Conservation (phyloP, 2,113 vertebrate species). For the Neofelis nebulosa region DNA sequence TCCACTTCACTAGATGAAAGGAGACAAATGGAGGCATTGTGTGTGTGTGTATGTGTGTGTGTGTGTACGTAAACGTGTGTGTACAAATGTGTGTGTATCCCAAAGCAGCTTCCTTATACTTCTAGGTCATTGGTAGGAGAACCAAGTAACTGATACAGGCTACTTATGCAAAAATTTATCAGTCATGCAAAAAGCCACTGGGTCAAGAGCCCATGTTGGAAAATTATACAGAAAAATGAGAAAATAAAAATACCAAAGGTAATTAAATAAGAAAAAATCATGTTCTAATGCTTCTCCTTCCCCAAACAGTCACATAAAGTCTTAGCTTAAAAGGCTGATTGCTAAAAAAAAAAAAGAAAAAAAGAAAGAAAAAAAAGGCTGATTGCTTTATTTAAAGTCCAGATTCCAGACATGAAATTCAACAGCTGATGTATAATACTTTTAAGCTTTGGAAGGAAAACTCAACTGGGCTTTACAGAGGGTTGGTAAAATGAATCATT, state of each 20-base stretch:
- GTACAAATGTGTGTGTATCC: not conserved
- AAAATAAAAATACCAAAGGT: not conserved
- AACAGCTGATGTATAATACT: not conserved
- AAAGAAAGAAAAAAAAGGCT: not conserved
- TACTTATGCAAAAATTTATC: not conserved
- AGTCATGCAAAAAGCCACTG: not conserved
- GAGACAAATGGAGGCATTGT: constrained; percentile 48
- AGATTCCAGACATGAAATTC: not conserved
- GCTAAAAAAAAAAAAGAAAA: not conserved
- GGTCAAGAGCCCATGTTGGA: not conserved
- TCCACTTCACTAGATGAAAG: constrained; percentile 59
- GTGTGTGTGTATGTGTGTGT: not conserved
- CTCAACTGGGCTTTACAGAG: not conserved
- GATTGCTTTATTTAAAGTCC: not conserved
- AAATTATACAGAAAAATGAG: constrained; percentile 6
- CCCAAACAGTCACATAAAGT: not conserved
- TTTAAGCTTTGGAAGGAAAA: not conserved
- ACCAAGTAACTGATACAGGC: not conserved
- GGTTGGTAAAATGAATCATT: not conserved
- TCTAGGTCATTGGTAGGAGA: not conserved
- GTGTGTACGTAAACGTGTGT: accelerated
- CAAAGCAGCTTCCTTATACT: not conserved
- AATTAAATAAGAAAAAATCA: not conserved
- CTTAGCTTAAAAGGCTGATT: not conserved
- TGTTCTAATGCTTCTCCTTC: not conserved